Conservation (phyloP, 2,797 vertebrate genomes). For the Peromyscus aztecus region DNA sequence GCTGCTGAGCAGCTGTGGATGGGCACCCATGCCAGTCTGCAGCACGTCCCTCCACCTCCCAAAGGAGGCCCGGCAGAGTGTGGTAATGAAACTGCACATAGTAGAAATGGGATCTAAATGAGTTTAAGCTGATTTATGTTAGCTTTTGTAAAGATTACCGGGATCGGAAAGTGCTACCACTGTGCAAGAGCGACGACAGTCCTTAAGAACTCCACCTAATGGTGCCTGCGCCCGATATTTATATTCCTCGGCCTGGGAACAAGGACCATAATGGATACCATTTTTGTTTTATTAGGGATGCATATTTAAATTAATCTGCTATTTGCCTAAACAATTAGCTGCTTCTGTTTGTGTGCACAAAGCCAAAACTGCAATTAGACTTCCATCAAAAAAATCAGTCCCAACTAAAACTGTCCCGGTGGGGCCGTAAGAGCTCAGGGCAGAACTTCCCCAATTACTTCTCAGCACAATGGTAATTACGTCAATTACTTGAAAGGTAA, state of each 20-base stretch:
- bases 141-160: conserved; percentile 90
- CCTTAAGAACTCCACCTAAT: conserved; percentile 90
- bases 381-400: conserved; percentile 91
- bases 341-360: conserved; percentile 89
- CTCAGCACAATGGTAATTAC: conserved; percentile 91
- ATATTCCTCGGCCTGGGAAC: conserved; percentile 89
- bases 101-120: conserved; percentile 90
- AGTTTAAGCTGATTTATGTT: conserved; percentile 91
- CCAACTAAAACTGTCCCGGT: conserved; percentile 89
- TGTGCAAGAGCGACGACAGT: conserved; percentile 89
- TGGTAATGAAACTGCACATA: conserved; percentile 90
- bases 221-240: conserved; percentile 90
- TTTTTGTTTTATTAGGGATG: conserved; percentile 92
- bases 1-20: conserved; percentile 85
- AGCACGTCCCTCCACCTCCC: conserved; percentile 83
- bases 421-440: conserved; percentile 88
- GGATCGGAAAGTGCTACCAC: conserved; percentile 89
- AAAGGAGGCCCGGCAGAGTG: conserved; percentile 87
- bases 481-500: conserved; percentile 92
- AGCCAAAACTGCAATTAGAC: conserved; percentile 92
- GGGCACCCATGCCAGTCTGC: conserved; percentile 87
- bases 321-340: conserved; percentile 93
- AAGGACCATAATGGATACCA: conserved; percentile 90
- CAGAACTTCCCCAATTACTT: conserved; percentile 90
- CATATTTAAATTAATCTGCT: conserved; percentile 94